Base-by-base conservation (phyloP, 1,140 invertebrate species). In the Zaprionus davidi region DNA sequence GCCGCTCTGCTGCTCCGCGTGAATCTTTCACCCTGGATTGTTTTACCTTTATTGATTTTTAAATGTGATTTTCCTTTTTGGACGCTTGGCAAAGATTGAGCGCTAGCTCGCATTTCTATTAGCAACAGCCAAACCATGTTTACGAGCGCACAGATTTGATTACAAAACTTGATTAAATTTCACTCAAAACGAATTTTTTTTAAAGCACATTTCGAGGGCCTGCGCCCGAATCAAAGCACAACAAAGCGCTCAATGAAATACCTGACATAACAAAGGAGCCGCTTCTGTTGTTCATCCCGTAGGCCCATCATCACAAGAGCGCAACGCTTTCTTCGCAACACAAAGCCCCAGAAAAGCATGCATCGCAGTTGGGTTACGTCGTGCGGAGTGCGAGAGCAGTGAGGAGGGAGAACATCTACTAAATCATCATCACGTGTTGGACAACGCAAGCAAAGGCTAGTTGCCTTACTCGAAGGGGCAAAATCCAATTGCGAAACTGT, bases 21-120 rank as follows among this genome's bases (percentile, higher is more conserved):
- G 13, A 36, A 17, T 28, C 9, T 20, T 46, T 31, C 46, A 46
- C 53, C 67, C 67, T 64, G 66, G 59, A 79, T 88, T 88, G 81
- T 79, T 76, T 81, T 88, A 84, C 85, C 85, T 90, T 88, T 88
- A 88, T 88, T 84, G 84, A 88, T 88, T 88, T 88, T 88, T 76
- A 88, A 88, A 88, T 84, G 73, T 79, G 84, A 88, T 88, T 87
- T 88, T 46, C 31, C 66, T 79, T 75, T 59, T 65, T 67, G 49
- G 24, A 6, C 34, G 22, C 34, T 60, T 68, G 12, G 55, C 12
- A 49, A 20, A 67, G 65, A 34, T 46, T 63, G 24, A 49, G 41
- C 65, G 79, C 63, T 51, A 53, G 71, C 75, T 90, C 75, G 44
- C 71, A 77, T 90, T 84, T 84, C 85, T 80, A 73, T 80, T 87